These are phyloP conservation scores for Goniozus legneri DNA, from an alignment of 1,140 invertebrate genomes.

Conservation along the genomic window DNA sequence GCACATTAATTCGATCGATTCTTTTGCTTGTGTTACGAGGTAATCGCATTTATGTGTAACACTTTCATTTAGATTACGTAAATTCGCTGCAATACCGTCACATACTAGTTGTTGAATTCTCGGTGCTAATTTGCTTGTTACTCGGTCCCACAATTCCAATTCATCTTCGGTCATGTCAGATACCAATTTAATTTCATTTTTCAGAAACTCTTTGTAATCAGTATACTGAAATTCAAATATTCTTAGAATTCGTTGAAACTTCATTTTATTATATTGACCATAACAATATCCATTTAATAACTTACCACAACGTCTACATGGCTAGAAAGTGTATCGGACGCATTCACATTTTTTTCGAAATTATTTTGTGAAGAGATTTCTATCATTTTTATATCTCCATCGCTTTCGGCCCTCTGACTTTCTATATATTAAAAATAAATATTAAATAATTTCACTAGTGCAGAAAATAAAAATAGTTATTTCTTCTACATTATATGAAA, in stretches of 20 bases:
- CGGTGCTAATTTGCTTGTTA: slow-evolving; percentile 26
- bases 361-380: too few relatives aligned
- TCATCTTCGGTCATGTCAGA: slow-evolving; percentile 28
- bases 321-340: too few relatives aligned
- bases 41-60: slow-evolving; percentile 32
- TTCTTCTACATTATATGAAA: too few relatives aligned
- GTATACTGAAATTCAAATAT: slow-evolving; percentile 29
- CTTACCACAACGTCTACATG: too few relatives aligned
- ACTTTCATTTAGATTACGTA: slow-evolving; percentile 26
- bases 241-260: too few relatives aligned
- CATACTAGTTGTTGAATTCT: slow-evolving; percentile 33
- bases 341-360: too few relatives aligned
- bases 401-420: slow-evolving; percentile 20
- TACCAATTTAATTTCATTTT: slow-evolving; percentile 23
- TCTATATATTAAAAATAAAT: slow-evolving; percentile 15
- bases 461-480: too few relatives aligned
- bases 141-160: slow-evolving; percentile 19
- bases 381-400: slow-evolving; percentile 25
- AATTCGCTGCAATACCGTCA: slow-evolving; percentile 31
- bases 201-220: slow-evolving; percentile 33
- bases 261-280: too few relatives aligned
- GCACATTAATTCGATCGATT: slow-evolving; percentile 31
- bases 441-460: slow-evolving; percentile 9
- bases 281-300: too few relatives aligned
- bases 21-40: slow-evolving; percentile 23